Evolutionary conservation across 1,140 invertebrate species (phyloP), one percentile per base, ranked within the genome.

Genomic region (Dendroctonus valens): DNA sequence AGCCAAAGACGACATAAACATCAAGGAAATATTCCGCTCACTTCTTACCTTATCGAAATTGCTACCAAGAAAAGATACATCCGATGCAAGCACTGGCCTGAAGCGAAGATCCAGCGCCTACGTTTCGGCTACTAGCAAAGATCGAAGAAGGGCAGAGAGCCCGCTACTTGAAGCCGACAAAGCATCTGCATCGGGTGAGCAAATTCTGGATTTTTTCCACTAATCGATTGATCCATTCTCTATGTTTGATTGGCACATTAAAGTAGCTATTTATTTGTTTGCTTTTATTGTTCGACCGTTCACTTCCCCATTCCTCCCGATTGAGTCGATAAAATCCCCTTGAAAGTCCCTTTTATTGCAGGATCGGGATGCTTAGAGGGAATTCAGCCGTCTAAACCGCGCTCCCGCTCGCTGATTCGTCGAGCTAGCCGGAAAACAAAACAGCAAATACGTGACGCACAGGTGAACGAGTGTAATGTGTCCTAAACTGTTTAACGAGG

Each of bases 351-450:
- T 51, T 37, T 49, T 40, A 6, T 61, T 61, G 8, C 46, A 61
- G 61, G 61, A 57, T 69, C 59, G 50, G 71, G 41, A 59, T 70
- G 67, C 5, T 69, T 49, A 41, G 76, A 71, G 68, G 74, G 70
- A 46, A 72, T 55, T 64, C 72, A 70, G 14, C 62, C 75, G 54
- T 74, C 70, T 72, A 90, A 90, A 70, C 89, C 88, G 0, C 79
- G 89, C 44, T 88, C 86, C 73, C 83, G 91, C 58, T 91, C 89
- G 66, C 82, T 92, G 54, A 93, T 93, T 67, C 83, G 91, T 68
- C 82, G 91, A 51, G 86, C 88, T 44, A 91, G 88, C 70, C 82
- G 89, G 67, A 93, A 93, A 79, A 86, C 89, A 65, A 90, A 91
- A 71, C 89, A 91, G 76, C 88, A 90, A 79, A 88, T 91, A 62